Evolutionary conservation across 2,888 invertebrate species (phyloP).

Genomic region (Rapana venosa): DNA sequence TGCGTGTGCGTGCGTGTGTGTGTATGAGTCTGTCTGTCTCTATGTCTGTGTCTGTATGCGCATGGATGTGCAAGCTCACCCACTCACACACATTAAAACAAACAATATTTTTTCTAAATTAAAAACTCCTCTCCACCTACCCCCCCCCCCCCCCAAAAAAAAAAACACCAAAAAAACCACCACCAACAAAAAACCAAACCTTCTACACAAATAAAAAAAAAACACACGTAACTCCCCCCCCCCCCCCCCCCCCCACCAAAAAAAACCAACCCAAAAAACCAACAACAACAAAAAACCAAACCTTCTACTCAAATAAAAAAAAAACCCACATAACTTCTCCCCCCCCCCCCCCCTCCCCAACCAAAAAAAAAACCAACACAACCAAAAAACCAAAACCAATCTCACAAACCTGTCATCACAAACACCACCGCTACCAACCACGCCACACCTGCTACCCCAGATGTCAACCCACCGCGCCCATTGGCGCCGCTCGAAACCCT

Average conservation of each 20-base stretch:
- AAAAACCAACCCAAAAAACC: background rate
- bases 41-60: too few relatives aligned
- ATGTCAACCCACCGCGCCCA: background rate
- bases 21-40: too few relatives aligned
- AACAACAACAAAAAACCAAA: background rate
- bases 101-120: background rate
- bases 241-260: background rate
- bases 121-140: too few relatives aligned
- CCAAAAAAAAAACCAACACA: too few relatives aligned
- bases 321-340: too few relatives aligned
- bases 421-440: background rate
- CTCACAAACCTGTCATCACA: background rate
- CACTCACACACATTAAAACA: background rate
- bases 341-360: background rate
- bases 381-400: too few relatives aligned
- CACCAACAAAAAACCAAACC: background rate
- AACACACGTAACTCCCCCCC: too few relatives aligned
- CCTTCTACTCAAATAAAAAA: background rate
- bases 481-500: background rate
- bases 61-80: background rate
- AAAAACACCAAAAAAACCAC: background rate
- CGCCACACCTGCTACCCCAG: too few relatives aligned
- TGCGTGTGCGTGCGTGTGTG: background rate
- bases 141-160: too few relatives aligned
- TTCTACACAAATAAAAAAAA: background rate